Conservation (phyloP, 2,797 vertebrate genomes). For the Hydrophis major region DNA sequence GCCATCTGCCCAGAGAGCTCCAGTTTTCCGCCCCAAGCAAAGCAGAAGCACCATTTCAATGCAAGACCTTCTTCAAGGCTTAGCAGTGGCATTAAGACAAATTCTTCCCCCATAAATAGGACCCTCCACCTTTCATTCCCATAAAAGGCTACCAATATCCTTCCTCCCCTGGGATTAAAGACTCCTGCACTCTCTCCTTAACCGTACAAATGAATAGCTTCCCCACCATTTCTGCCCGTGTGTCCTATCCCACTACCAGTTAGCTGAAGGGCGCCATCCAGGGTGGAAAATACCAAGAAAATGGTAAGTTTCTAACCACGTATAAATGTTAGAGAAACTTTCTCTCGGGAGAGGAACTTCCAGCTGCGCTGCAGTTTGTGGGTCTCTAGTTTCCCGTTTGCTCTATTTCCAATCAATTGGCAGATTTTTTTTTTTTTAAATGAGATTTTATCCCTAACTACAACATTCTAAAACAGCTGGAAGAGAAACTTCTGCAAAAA, state of each 20-base stretch:
- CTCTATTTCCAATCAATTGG: background rate
- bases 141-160: constrained; percentile 30
- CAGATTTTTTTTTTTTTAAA: background rate
- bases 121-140: constrained; percentile 2
- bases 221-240: background rate
- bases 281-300: background rate
- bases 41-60: background rate
- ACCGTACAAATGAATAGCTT: background rate
- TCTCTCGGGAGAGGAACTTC: background rate
- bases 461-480: background rate
- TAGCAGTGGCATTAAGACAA: background rate
- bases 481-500: background rate
- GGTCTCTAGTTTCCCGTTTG: background rate
- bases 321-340: background rate
- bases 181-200: background rate
- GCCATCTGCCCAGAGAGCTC: background rate
- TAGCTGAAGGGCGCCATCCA: background rate
- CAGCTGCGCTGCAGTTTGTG: background rate
- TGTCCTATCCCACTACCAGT: background rate
- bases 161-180: background rate
- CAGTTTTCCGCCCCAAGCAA: background rate
- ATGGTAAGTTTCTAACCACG: background rate
- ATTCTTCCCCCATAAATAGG: constrained; percentile 36
- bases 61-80: no score
- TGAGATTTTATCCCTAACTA: background rate